These are phyloP conservation scores for Musca domestica DNA, from an alignment of 1,140 invertebrate genomes.

Conservation along the genomic window DNA sequence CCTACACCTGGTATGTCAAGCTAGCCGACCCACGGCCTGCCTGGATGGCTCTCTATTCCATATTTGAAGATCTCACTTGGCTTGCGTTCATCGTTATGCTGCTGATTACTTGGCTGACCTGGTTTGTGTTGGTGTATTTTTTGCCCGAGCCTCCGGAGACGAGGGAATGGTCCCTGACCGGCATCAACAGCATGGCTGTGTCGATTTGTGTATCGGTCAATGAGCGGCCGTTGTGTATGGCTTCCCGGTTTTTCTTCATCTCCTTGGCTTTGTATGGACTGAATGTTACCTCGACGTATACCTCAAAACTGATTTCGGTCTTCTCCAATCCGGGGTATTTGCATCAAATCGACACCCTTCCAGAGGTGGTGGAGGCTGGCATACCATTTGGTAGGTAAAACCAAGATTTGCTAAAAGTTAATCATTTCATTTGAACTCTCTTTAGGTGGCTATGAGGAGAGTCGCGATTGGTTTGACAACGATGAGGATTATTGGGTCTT, in stretches of 20 bases:
- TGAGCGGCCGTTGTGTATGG: constrained; percentile 51
- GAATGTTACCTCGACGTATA: constrained; percentile 56
- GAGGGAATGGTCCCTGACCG: constrained; percentile 50
- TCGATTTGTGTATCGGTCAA: constrained; percentile 54
- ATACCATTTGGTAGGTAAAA: constrained; percentile 45
- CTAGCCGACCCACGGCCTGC: constrained; percentile 50
- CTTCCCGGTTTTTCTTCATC: constrained; percentile 57
- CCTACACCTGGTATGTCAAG: constrained; percentile 58
- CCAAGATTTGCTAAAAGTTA: background rate
- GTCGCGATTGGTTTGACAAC: constrained; percentile 57
- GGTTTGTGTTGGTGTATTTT: constrained; percentile 53
- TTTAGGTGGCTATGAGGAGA: constrained; percentile 55
- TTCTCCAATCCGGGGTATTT: constrained; percentile 56
- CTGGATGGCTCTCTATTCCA: constrained; percentile 55
- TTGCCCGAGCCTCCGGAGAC: constrained; percentile 53
- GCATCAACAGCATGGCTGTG: constrained; percentile 55
- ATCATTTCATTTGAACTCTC: background rate
- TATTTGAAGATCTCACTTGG: constrained; percentile 56
- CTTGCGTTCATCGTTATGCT: constrained; percentile 47
- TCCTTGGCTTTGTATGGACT: constrained; percentile 56
- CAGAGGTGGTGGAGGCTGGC: constrained; percentile 54
- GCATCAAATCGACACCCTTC: constrained; percentile 55
- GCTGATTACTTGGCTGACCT: constrained; percentile 52
- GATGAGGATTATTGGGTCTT: constrained; percentile 55
- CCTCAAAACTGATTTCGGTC: constrained; percentile 58